Percentiles rank a stretch among this genome's conserved stretches.
Conservation (phyloP, 1,140 invertebrate genomes). For the Mizuhopecten yessoensis region DNA sequence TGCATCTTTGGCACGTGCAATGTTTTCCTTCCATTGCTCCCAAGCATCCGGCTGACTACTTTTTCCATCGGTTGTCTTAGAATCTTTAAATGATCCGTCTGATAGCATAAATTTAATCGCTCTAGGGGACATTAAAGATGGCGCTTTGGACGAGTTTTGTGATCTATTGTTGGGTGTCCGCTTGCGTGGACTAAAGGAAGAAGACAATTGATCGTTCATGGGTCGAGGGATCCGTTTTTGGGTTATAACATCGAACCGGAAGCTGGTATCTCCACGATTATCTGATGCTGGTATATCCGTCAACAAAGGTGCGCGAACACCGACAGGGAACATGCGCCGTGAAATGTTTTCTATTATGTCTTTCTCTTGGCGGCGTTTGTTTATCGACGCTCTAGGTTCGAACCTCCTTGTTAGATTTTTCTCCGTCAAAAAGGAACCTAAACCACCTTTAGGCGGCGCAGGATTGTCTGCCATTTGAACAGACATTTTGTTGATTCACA, state of each 20-base stretch:
- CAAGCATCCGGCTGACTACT: constrained; percentile 43
- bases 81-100: constrained; percentile 46
- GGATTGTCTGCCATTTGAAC: constrained; percentile 36
- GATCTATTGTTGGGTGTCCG: neutral
- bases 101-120: constrained; percentile 44
- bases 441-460: constrained; percentile 51
- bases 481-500: neutral
- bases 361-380: constrained; percentile 30
- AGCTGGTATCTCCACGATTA: neutral
- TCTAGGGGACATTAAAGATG: constrained; percentile 33
- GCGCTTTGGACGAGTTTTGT: neutral
- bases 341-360: constrained; percentile 43
- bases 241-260: constrained; percentile 22
- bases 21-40: constrained; percentile 51
- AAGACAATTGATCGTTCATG: neutral
- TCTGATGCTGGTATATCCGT: constrained; percentile 4
- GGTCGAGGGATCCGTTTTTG: neutral
- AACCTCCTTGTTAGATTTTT: constrained; percentile 33
- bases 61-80: neutral
- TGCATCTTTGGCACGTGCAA: constrained; percentile 47
- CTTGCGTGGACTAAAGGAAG: constrained; percentile 14
- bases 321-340: constrained; percentile 46
- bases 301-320: constrained; percentile 45
- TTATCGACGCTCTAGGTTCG: neutral
- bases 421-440: constrained; percentile 29